These are phyloP conservation scores for Brachymystax lenok DNA, from an alignment of 2,797 vertebrate genomes.

Conservation along the genomic window DNA sequence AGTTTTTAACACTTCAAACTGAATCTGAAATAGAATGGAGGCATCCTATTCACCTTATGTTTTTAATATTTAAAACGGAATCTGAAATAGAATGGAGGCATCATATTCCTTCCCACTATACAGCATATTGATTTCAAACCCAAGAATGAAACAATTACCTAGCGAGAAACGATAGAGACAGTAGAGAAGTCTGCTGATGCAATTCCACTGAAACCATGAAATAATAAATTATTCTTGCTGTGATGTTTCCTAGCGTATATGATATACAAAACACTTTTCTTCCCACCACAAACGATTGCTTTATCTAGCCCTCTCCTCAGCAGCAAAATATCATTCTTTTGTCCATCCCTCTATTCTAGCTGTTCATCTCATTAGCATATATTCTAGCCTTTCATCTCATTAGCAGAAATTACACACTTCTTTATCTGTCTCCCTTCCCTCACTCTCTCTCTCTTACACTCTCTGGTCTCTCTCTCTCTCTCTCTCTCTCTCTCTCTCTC, in stretches of 20 bases:
- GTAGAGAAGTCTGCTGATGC: neutral
- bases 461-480: too few species aligned
- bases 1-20: neutral
- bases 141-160: neutral
- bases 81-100: neutral
- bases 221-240: conserved; percentile 22
- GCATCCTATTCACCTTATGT: neutral
- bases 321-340: conserved; percentile 15
- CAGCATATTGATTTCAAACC: neutral
- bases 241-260: neutral
- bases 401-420: too few species aligned
- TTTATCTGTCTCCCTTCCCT: too few species aligned
- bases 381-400: too few species aligned
- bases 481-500: too few species aligned
- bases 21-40: neutral
- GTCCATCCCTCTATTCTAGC: neutral
- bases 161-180: neutral
- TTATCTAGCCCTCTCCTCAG: conserved; percentile 24
- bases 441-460: too few species aligned
- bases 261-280: neutral
- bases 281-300: conserved; percentile 24
- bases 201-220: conserved; percentile 15
- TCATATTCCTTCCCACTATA: neutral
- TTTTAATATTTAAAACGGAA: neutral
- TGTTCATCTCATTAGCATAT: too few species aligned